Evolutionary conservation across 2,113 vertebrate species (phyloP), one percentile per base, ranked within the genome.

Genomic region (Fulmarus glacialis): DNA sequence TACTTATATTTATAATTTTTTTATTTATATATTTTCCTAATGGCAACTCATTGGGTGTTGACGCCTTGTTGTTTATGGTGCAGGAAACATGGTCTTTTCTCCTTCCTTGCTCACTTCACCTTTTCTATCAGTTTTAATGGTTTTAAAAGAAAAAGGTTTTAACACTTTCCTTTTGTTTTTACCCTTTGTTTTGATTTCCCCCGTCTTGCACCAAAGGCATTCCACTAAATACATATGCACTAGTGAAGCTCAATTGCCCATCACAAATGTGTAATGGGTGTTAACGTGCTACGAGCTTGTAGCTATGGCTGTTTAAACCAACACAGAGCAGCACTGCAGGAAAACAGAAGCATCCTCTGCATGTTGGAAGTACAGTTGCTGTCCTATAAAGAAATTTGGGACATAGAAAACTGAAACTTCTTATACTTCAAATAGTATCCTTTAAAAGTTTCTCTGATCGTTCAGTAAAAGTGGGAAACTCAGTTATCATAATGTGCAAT

Each of bases 181-280:
- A 53, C 4, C 40, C 40, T 40, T 40, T 40, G 4, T 40, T 40
- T 40, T 40, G 1, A 8, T 64, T 88, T 64, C 74, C 34, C 29
- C 1, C 0, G 24, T 70, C 85, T 93, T 93, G 36, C 63, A 81
- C 86, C 89, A 60, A 72, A 91, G 77, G 68, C 89, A 53, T 93
- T 88, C 42, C 72, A 52, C 73, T 89, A 64, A 79, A 84, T 82
- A 75, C 48, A 36, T 22, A 34, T 34, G 66, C 67, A 77, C 56
- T 56, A 24, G n/a, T 73, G 95, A 93, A 79, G 90, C 92, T 91
- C 93, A 92, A 29, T 82, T 97, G 88, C 89, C 90, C 88, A 47
- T 87, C 66, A 38, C 60, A 66, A 72, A 77, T 68, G 62, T 62
- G 52, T 72, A 58, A 79, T 38, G 80, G 82, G 73, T 82, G 83